These are phyloP conservation scores for Tribolium freemani DNA, from an alignment of 2,888 invertebrate genomes.

Conservation along the genomic window DNA sequence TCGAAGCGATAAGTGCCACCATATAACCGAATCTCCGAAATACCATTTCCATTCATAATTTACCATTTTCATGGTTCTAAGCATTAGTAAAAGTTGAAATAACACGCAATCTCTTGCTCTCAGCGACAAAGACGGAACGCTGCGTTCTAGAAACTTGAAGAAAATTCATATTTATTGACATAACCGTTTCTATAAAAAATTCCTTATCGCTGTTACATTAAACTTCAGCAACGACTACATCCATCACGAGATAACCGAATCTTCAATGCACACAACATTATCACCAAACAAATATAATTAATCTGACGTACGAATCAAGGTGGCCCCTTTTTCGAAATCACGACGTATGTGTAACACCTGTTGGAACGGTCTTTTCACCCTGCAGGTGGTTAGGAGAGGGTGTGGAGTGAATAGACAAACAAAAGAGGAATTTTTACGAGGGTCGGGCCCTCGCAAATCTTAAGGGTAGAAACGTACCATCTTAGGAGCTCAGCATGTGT, in stretches of 20 bases:
- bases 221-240: conserved; percentile 11
- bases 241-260: conserved; percentile 26
- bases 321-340: background rate
- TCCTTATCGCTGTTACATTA: conserved; percentile 32
- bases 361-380: conserved; percentile 6
- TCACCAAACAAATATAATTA: conserved; percentile 38
- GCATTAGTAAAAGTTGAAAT: background rate
- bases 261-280: conserved; percentile 28
- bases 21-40: background rate
- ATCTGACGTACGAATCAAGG: conserved; percentile 10
- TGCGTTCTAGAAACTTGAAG: background rate
- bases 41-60: conserved; percentile 2
- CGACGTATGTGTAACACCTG: conserved; percentile 33
- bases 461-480: conserved; percentile 30
- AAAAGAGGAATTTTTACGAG: conserved; percentile 26
- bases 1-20: background rate
- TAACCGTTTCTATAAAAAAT: conserved; percentile 8
- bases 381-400: conserved; percentile 47
- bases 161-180: conserved; percentile 26
- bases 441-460: conserved; percentile 25
- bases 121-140: background rate
- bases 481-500: conserved; percentile 38
- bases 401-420: conserved; percentile 46
- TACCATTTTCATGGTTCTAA: background rate
- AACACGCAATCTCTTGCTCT: background rate